Evolutionary conservation across 1,140 invertebrate species (phyloP).

Genomic region (Leptinotarsa texana): DNA sequence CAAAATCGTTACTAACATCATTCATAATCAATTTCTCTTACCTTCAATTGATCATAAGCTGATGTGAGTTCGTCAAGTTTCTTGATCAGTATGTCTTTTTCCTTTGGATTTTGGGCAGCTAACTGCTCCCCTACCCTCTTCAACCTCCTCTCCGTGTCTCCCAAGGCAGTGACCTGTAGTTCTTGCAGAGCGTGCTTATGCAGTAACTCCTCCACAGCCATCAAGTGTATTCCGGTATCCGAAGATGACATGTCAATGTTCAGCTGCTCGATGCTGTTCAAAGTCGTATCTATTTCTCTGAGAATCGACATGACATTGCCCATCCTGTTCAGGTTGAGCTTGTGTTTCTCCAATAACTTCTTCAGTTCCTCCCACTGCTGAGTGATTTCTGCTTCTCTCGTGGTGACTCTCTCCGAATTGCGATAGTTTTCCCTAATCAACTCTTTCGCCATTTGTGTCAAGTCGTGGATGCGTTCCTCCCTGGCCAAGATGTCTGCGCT

Average conservation of each 20-base stretch:
- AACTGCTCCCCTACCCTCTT: slow-evolving; percentile 68
- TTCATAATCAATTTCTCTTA: slow-evolving; percentile 19
- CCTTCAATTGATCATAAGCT: slow-evolving; percentile 49
- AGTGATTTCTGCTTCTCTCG: slow-evolving; percentile 84
- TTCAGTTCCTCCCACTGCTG: slow-evolving; percentile 86
- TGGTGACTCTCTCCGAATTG: slow-evolving; percentile 79
- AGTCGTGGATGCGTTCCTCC: slow-evolving; percentile 91
- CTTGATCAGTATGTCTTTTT: slow-evolving; percentile 46
- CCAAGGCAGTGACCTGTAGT: slow-evolving; percentile 83
- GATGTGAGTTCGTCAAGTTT: slow-evolving; percentile 47
- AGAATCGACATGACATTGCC: slow-evolving; percentile 82
- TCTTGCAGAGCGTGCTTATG: slow-evolving; percentile 93
- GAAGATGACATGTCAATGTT: slow-evolving; percentile 82
- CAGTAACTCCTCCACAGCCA: slow-evolving; percentile 90
- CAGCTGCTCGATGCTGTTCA: slow-evolving; percentile 79
- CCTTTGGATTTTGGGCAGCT: slow-evolving; percentile 47
- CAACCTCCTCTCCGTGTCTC: slow-evolving; percentile 79
- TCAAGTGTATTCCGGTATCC: slow-evolving; percentile 87
- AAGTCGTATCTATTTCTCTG: slow-evolving; percentile 90
- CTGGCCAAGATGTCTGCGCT: slow-evolving; percentile 94
- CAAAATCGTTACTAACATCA: too few species aligned
- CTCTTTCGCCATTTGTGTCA: slow-evolving; percentile 90
- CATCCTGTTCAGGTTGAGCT: slow-evolving; percentile 75
- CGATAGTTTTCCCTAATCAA: slow-evolving; percentile 91
- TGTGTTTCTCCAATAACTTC: slow-evolving; percentile 83